Evolutionary conservation across 2,113 vertebrate species (phyloP), one percentile per base, ranked within the genome.

Genomic region (Pogona vitticeps): DNA sequence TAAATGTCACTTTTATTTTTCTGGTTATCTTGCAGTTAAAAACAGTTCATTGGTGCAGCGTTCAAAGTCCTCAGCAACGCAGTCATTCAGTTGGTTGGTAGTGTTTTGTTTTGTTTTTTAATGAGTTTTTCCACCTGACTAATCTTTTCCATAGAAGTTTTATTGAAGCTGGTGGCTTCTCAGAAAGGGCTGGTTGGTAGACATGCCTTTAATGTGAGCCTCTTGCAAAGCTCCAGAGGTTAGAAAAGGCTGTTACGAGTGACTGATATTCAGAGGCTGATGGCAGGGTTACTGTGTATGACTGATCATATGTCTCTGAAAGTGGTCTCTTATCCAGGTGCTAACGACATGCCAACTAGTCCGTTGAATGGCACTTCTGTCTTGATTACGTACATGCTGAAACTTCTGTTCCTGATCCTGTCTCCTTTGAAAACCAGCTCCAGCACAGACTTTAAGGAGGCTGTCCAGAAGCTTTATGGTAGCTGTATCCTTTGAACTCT

Each of bases 11-110:
- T 68, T 91, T 83, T 88, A 85, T 79, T 90, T 86, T 83, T 88
- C 92, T 94, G 82, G 91, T 92, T 90, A 84, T 75, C 82, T 88
- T 52, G 40, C 63, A 26, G 9, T 18, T 56, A 10, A 42, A 80
- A 71, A 75, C 71, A 0, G 0, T 59, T 77, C 42, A 52, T 67
- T 12, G 42, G 71, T 1, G 76, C 86, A 68, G 40, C 18, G 90
- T 88, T 91, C 88, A 91, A 56, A 93, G 90, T 94, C 84, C 85
- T 92, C 0, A 0, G 38, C 23, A 67, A 80, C 80, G 63, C 76
- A 82, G 82, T n/a, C 2, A 1, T 0, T 52, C 46, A 10, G 46
- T 52, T 5, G 46, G 46, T 52, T 52, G 46, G 46, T 52, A 52
- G 46, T 52, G 46, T 52, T n/a, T n/a, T 5, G 46, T 5, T 52